Evolutionary conservation across 2,113 vertebrate species (phyloP).

Genomic region (Apaloderma vittatum): DNA sequence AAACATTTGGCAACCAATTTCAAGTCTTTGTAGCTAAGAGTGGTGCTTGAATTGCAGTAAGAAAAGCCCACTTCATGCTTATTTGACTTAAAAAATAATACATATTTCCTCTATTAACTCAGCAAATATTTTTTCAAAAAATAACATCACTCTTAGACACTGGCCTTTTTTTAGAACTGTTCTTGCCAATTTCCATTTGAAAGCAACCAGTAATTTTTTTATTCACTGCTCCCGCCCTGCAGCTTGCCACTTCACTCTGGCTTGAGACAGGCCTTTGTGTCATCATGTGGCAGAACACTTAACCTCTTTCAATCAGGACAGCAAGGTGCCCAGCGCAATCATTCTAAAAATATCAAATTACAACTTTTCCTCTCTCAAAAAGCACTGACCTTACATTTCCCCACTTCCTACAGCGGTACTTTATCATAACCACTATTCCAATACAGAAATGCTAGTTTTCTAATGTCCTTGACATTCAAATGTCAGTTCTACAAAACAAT

Average conservation of each 20-base stretch:
- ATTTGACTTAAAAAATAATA: background rate
- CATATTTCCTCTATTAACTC: background rate
- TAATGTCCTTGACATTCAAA: background rate
- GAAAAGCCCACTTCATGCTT: background rate
- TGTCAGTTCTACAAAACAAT: background rate
- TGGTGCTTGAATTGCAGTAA: background rate
- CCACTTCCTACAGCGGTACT: background rate
- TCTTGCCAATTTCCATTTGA: background rate
- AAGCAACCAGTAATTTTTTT: background rate
- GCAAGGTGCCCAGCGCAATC: background rate
- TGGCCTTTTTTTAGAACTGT: background rate
- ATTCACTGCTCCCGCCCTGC: background rate
- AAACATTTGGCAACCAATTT: background rate
- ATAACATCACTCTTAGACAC: background rate
- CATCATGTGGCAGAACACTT: background rate
- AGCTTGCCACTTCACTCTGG: background rate
- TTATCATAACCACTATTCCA: background rate
- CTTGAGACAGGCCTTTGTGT: background rate
- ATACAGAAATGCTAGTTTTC: background rate
- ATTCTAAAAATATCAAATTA: background rate
- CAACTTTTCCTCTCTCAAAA: background rate
- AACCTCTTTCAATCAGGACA: background rate
- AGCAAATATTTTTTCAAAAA: background rate
- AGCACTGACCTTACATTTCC: background rate
- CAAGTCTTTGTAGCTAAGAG: background rate